These are phyloP conservation scores for Rhabdophis nuchalis DNA, from an alignment of 2,797 vertebrate species.

Conservation along the genomic window DNA sequence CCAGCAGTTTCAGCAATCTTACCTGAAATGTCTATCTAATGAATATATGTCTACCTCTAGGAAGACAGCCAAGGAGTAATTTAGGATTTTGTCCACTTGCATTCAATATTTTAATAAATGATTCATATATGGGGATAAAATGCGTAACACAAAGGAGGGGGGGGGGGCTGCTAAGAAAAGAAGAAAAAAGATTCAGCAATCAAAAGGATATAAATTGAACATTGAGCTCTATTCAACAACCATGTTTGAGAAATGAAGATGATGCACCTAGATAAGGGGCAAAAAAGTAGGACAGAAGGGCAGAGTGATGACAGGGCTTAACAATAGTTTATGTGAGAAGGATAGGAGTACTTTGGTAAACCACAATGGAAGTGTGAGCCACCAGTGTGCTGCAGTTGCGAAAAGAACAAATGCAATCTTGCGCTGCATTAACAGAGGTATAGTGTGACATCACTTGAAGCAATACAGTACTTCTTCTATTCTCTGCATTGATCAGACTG, in stretches of 20 bases:
- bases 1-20: not conserved
- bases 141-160: not conserved
- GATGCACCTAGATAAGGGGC: not conserved
- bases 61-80: not conserved
- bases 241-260: not conserved
- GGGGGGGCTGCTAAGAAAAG: not conserved
- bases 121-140: not conserved
- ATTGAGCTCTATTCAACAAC: not conserved
- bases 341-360: not conserved
- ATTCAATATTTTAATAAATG: not conserved
- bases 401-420: not conserved
- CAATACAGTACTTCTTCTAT: not conserved
- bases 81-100: not conserved
- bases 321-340: not conserved
- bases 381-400: not conserved
- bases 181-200: not conserved
- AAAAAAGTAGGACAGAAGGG: not conserved
- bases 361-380: not conserved
- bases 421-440: not conserved
- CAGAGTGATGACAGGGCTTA: not conserved
- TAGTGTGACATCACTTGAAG: not conserved
- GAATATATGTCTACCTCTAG: not conserved
- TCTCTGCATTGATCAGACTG: not conserved
- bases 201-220: not conserved
- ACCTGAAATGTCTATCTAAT: not conserved